Conservation (phyloP, 2,888 invertebrate species). For the Girardia tigrina region DNA sequence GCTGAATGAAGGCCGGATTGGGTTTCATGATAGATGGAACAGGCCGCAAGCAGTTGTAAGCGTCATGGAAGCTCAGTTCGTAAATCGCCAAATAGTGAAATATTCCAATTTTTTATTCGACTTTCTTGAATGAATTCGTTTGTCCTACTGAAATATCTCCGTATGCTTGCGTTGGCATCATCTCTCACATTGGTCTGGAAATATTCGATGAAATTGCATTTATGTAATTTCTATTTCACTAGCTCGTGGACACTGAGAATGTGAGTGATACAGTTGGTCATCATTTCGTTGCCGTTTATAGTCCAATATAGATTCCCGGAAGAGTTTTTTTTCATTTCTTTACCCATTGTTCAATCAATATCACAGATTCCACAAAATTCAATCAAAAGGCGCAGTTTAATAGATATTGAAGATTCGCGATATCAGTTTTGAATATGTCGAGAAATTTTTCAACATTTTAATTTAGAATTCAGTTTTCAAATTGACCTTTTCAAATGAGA, state of each 20-base stretch:
- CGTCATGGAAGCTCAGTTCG: not conserved
- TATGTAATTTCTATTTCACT: constrained; percentile 61
- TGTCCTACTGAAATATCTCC: constrained; percentile 78
- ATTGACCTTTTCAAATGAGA: too few relatives aligned
- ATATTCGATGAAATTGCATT: not conserved
- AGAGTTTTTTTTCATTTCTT: constrained; percentile 54
- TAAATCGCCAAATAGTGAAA: constrained; percentile 48
- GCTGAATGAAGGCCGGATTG: not conserved
- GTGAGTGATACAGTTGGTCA: constrained; percentile 77
- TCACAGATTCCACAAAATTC: not conserved
- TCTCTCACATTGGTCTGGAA: constrained; percentile 64
- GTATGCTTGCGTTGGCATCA: constrained; percentile 77
- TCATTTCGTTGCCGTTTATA: constrained; percentile 73
- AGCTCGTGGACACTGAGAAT: constrained; percentile 80
- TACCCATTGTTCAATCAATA: not conserved
- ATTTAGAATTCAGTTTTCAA: too few relatives aligned
- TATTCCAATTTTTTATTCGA: constrained; percentile 70
- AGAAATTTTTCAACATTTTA: too few relatives aligned
- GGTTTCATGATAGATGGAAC: not conserved
- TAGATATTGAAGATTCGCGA: too few relatives aligned
- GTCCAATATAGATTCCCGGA: constrained; percentile 88
- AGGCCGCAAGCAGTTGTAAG: not conserved
- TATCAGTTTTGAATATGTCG: too few relatives aligned
- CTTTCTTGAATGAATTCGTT: constrained; percentile 92
- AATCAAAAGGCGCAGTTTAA: too few relatives aligned